phyloP scores from a whole-genome alignment of 2,113 vertebrate species.

The Microtus ochrogaster region DNA sequence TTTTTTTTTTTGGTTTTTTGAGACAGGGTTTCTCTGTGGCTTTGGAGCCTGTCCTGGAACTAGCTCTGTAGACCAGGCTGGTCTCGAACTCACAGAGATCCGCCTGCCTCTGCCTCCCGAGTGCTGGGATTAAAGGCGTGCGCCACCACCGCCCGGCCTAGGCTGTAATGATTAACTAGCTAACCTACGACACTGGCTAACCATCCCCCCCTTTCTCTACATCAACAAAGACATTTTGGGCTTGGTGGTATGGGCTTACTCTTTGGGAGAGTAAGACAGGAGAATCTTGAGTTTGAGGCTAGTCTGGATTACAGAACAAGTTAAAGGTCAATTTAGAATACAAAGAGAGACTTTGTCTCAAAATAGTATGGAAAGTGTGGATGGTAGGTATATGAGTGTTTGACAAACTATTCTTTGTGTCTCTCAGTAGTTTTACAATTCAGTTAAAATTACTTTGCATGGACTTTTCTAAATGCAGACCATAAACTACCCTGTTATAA shows the following conservation, averaged over 20 bases:
- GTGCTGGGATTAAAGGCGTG: too few relatives aligned
- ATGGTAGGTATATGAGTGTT: neutral
- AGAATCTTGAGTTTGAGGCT: neutral
- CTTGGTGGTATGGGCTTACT: neutral
- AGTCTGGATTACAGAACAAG: neutral
- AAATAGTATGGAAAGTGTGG: neutral
- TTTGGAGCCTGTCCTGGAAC: too few relatives aligned
- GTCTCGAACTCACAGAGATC: too few relatives aligned
- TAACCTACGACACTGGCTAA: neutral
- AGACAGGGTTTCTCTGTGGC: too few relatives aligned
- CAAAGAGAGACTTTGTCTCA: neutral
- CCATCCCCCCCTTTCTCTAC: neutral
- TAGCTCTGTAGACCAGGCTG: too few relatives aligned
- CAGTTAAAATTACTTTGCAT: slow-evolving; percentile 1
- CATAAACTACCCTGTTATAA: neutral
- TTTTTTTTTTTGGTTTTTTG: too few relatives aligned
- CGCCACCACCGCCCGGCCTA: too few relatives aligned
- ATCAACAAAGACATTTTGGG: neutral
- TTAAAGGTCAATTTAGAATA: neutral
- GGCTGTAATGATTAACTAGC: neutral
- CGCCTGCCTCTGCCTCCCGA: too few relatives aligned
- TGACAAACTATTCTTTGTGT: slow-evolving; percentile 14
- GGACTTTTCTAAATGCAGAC: neutral
- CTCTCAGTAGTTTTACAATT: slow-evolving; percentile 35
- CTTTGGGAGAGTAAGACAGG: neutral